Evolutionary conservation across 53 echinoderm and acorn worm genomes (phyloP).

Genomic region (Stichopus horrens): DNA sequence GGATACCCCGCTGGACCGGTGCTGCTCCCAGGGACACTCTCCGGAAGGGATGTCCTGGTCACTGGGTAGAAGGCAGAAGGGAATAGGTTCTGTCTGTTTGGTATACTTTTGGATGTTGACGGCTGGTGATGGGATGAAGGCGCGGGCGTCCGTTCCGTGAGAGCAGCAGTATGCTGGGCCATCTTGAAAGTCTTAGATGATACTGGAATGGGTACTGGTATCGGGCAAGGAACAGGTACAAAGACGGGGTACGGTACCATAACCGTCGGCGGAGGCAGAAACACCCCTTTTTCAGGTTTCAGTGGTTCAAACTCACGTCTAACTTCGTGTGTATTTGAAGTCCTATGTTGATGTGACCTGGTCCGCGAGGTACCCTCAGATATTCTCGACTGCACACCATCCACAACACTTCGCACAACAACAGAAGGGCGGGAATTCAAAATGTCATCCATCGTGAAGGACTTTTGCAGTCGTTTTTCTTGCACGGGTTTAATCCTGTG

Average conservation of each 20-base stretch:
- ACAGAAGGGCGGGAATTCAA: neutral
- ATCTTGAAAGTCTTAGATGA: slow-evolving; percentile 65
- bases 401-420: neutral
- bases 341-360: neutral
- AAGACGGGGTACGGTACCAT: slow-evolving; percentile 95
- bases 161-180: slow-evolving; percentile 23
- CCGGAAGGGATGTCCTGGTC: slow-evolving; percentile 3
- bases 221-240: slow-evolving; percentile 85
- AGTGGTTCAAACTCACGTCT: neutral
- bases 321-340: neutral
- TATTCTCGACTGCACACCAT: neutral
- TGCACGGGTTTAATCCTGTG: neutral
- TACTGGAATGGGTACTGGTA: slow-evolving; percentile 92
- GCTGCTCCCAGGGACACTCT: slow-evolving; percentile 28
- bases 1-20: slow-evolving; percentile 1
- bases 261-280: slow-evolving; percentile 83
- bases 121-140: neutral
- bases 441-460: slow-evolving; percentile 18
- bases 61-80: slow-evolving; percentile 47
- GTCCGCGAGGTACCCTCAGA: neutral
- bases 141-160: neutral
- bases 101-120: neutral
- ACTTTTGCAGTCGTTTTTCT: neutral
- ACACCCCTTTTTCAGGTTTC: neutral
- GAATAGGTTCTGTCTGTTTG: slow-evolving; percentile 39